Evolutionary conservation across 2,888 invertebrate species (phyloP).

Genomic region (Theristus sp.): DNA sequence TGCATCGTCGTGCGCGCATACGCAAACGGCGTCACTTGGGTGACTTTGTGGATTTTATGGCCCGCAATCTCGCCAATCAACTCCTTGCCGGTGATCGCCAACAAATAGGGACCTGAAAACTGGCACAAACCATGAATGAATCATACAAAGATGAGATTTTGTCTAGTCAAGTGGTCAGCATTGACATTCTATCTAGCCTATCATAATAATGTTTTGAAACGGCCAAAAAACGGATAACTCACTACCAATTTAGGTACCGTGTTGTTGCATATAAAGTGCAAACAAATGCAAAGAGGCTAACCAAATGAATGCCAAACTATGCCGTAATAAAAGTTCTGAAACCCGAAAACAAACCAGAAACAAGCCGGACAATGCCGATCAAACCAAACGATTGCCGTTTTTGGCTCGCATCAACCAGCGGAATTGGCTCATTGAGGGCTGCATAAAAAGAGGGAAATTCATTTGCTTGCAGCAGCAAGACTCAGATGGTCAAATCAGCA

Average conservation of each 20-base stretch:
- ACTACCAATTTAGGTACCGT: neutral
- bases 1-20: conserved; percentile 62
- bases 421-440: neutral
- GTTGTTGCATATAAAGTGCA: neutral
- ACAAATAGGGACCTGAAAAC: conserved; percentile 52
- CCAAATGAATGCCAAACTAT: neutral
- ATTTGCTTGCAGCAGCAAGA: neutral
- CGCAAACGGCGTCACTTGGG: conserved; percentile 41
- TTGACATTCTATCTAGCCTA: neutral
- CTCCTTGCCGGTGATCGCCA: conserved; percentile 66
- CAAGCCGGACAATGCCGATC: neutral
- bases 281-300: neutral
- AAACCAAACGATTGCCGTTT: neutral
- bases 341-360: neutral
- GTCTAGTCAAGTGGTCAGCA: too few species aligned
- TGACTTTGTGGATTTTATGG: conserved; percentile 29
- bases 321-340: neutral
- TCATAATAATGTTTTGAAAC: too few species aligned
- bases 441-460: neutral
- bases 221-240: too few species aligned
- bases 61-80: conserved; percentile 57
- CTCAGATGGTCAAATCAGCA: too few species aligned
- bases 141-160: neutral
- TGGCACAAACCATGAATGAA: too few species aligned
- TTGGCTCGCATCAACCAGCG: neutral